Evolutionary conservation across 2,888 invertebrate species (phyloP).

Genomic region (Sarcophaga rosellei): DNA sequence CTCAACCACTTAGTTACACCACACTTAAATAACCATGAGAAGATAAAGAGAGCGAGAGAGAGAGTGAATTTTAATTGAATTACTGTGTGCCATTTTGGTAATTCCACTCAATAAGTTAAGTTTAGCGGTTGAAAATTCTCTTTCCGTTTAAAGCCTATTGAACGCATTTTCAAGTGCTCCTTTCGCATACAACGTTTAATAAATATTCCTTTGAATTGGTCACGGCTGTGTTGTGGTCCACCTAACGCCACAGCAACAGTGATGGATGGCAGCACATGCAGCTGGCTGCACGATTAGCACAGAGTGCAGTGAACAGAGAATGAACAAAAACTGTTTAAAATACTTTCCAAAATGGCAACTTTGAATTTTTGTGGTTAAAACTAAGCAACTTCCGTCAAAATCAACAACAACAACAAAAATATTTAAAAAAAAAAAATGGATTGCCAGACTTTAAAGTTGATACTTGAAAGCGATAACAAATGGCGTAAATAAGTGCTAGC

Average conservation of each 20-base stretch:
- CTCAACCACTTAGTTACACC: no score
- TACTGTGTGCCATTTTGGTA: no score
- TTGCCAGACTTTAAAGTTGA: not conserved
- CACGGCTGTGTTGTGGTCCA: conserved; percentile 8
- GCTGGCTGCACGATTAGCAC: not conserved
- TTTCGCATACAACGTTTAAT: not conserved
- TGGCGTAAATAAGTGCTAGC: not conserved
- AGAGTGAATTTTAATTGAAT: no score
- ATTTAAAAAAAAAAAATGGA: not conserved
- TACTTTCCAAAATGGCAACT: conserved; percentile 34
- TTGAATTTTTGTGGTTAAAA: conserved; percentile 11
- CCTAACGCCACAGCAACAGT: not conserved
- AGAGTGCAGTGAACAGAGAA: not conserved
- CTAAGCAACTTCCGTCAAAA: not conserved
- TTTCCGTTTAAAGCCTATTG: no score
- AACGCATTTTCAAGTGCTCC: not conserved
- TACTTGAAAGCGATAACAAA: not conserved
- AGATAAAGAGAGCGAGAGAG: no score
- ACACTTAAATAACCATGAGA: no score
- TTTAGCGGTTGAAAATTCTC: not conserved
- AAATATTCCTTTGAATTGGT: conserved; percentile 20
- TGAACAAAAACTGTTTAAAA: conserved; percentile 1
- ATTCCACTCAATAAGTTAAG: not conserved
- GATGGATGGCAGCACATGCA: conserved; percentile 12
- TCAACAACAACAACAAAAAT: not conserved